Evolutionary conservation across 2,888 invertebrate species (phyloP).

Genomic region (Unio delphinus): DNA sequence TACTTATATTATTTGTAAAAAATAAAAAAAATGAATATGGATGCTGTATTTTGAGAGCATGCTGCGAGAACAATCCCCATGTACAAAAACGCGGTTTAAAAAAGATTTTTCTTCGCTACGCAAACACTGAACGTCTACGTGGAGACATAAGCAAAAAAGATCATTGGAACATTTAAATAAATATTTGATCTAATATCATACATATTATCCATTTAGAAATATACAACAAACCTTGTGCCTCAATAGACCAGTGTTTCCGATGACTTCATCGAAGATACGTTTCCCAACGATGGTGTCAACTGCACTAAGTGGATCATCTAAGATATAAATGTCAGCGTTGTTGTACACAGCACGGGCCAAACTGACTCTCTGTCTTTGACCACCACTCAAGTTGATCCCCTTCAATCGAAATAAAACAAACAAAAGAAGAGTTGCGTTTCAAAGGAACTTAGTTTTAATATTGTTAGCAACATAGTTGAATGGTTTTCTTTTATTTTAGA

Average conservation of each 20-base stretch:
- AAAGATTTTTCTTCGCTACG: too few species aligned
- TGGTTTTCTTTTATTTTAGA: neutral
- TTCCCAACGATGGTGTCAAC: slow-evolving; percentile 98
- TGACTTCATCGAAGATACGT: slow-evolving; percentile 95
- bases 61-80: too few species aligned
- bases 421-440: neutral
- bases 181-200: too few species aligned
- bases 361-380: slow-evolving; percentile 71
- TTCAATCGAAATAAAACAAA: slow-evolving; percentile 20
- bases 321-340: slow-evolving; percentile 80
- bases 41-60: too few species aligned
- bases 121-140: too few species aligned
- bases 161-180: too few species aligned
- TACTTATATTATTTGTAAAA: too few species aligned
- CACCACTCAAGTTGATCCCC: slow-evolving; percentile 72
- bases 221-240: slow-evolving; percentile 67
- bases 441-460: too few species aligned
- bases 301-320: slow-evolving; percentile 96
- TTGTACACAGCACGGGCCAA: slow-evolving; percentile 70
- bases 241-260: slow-evolving; percentile 81
- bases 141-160: too few species aligned
- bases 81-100: too few species aligned
- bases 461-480: neutral
- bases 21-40: too few species aligned
- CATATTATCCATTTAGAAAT: too few species aligned